Evolutionary conservation across 2,888 invertebrate species (phyloP), one percentile per base, ranked within the genome.

Genomic region (Drosophila cracens): DNA sequence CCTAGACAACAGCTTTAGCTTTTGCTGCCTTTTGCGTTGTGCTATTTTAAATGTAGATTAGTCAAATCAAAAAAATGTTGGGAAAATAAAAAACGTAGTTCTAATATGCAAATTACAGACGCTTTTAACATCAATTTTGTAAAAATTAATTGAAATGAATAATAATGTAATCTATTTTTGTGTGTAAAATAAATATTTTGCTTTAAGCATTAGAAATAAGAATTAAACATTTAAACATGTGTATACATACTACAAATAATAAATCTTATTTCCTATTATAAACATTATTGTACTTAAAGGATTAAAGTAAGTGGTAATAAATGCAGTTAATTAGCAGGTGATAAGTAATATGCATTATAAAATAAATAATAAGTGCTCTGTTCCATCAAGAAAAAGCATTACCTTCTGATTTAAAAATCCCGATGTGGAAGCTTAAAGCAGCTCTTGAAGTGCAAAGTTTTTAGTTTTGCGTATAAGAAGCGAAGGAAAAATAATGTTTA

Each of bases 401-500:
- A 2, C 11, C 33, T 7, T 11, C 25, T 4, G 18, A 53, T 16
- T 33, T 33, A 3, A 27, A 56, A 38, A 29, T 57, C 13, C 7
- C 34, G 38, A 27, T 49, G 13, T 10, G 18, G 36, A n/a, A 25
- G 11, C 38, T 40, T 46, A 18, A 13, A 33, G 34, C 49, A 49
- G 64, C 63, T 43, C 36, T 33, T 64, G 31, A 46, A 49, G n/a
- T 49, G 60, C 11, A 61, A 53, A 73, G 62, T 31, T 70, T 70
- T 74, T 31, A 54, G 54, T 69, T 70, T 56, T 59, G 46, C 57
- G 59, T 60, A 27, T 56, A 58, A 36, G 65, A 58, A 64, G 56
- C 29, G 46, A 43, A 74, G 59, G 56, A 60, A 63, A 79, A 79
- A 74, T 70, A 66, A 77, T 77, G 71, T 75, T 78, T 75, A 79